Evolutionary conservation across 2,113 vertebrate species (phyloP), one percentile per base, ranked within the genome.

Genomic region (Benitochromis conjunctus): DNA sequence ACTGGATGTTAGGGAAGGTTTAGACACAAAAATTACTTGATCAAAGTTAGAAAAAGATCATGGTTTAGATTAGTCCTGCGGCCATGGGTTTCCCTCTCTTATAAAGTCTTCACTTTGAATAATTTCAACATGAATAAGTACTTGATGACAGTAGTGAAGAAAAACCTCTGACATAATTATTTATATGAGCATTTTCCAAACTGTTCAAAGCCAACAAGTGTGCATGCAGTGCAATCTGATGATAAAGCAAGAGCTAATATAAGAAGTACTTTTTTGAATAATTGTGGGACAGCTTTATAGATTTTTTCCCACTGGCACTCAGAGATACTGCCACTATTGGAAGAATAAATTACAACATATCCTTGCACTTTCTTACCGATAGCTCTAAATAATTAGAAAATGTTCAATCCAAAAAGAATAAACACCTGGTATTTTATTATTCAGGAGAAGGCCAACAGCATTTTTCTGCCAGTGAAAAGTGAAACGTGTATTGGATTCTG

Each of bases 281-380:
- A 29, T 11, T 48, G 43, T 43, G 7, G 43, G 69, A 74, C 14
- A 74, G 41, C 11, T 74, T 74, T 74, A 74, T 48, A 29, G 41
- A 48, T 74, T 74, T 74, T 74, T 74, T 74, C 69, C 24, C 24
- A 48, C 24, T 74, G 24, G 69, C 16, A 19, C 14, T 18, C 69
- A 48, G 14, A 29, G 69, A 48, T 74, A 12, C 43, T 74, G 18
- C 69, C 24, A 29, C 19, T 26, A 48, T 48, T 48, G 24, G 5
- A 74, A 74, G 48, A 48, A 48, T 21, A 41, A 29, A 19, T 48
- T 19, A 48, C 69, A 74, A 29, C 41, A 18, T 29, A 48, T 19
- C 24, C 14, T 74, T 29, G 24, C 24, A 48, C 43, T 74, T 74
- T 29, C 9, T 29, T 48, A 48, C 43, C 9, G 10, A 5, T 19